Evolutionary conservation across 2,888 invertebrate genomes (phyloP).

Genomic region (Eilema depressum): DNA sequence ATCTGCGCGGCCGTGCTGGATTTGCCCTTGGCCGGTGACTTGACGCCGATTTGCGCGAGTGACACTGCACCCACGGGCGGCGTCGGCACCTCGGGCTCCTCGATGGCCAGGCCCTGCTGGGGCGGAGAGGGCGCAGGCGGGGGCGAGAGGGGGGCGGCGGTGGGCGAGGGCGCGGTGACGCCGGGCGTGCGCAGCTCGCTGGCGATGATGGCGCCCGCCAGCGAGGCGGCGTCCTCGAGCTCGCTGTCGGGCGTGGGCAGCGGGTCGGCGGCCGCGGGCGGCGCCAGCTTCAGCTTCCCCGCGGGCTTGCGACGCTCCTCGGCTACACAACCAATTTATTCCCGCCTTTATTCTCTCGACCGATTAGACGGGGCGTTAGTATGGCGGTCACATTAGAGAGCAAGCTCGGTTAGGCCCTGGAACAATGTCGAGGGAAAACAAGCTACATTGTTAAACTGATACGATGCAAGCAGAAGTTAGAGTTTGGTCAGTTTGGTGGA

Average conservation of each 20-base stretch:
- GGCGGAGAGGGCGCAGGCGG: conserved; percentile 43
- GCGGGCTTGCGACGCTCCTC: conserved; percentile 83
- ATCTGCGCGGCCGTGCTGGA: conserved; percentile 75
- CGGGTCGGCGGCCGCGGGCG: conserved; percentile 74
- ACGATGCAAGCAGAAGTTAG: conserved; percentile 83
- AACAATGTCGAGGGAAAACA: conserved; percentile 87
- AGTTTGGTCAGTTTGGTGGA: conserved; percentile 70
- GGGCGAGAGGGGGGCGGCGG: conserved; percentile 54
- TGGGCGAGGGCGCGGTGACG: conserved; percentile 67
- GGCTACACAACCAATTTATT: conserved; percentile 84
- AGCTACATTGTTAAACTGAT: conserved; percentile 83
- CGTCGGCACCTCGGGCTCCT: conserved; percentile 78
- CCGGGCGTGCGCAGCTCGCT: conserved; percentile 76
- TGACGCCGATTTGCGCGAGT: conserved; percentile 82
- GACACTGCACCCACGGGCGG: conserved; percentile 85
- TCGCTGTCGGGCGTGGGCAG: conserved; percentile 84
- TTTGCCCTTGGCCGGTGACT: conserved; percentile 66
- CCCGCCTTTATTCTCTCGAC: conserved; percentile 83
- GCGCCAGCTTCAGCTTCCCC: conserved; percentile 77
- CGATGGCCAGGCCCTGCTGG: conserved; percentile 64
- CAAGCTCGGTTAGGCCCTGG: conserved; percentile 88
- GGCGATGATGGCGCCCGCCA: conserved; percentile 83
- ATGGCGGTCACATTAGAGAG: conserved; percentile 87
- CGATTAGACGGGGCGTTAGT: conserved; percentile 86
- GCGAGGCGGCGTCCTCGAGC: conserved; percentile 81